Evolutionary conservation across 2,797 vertebrate species (phyloP).

Genomic region (Salmo trutta): DNA sequence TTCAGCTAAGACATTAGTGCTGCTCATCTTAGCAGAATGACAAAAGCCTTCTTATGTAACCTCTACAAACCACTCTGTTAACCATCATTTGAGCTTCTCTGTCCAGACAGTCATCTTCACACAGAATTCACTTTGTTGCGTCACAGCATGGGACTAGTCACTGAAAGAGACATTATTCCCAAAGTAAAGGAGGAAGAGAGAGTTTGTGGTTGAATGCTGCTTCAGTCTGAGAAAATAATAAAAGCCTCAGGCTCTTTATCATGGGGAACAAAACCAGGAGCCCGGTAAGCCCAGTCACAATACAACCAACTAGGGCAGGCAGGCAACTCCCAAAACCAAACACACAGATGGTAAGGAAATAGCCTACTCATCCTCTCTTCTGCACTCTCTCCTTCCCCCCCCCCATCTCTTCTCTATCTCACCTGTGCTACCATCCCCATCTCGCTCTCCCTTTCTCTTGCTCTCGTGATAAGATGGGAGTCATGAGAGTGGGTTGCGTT

Average conservation of each 20-base stretch:
- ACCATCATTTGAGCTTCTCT: constrained; percentile 39
- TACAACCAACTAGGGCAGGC: constrained; percentile 3
- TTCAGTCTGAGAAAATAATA: neutral
- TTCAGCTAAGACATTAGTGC: constrained; percentile 47
- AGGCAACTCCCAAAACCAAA: constrained; percentile 11
- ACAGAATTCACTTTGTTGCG: neutral
- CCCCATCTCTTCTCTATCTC: too few relatives aligned
- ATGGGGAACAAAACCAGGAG: neutral
- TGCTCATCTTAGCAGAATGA: constrained; percentile 50
- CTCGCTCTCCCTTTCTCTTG: neutral
- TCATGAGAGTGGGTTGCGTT: neutral
- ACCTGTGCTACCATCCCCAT: neutral
- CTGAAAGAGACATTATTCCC: neutral
- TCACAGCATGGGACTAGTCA: neutral
- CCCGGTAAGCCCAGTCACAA: neutral
- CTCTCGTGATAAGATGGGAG: neutral
- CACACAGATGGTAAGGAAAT: neutral
- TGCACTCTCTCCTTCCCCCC: neutral
- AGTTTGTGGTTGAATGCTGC: constrained; percentile 1
- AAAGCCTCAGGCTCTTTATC: neutral
- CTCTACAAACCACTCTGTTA: constrained; percentile 45
- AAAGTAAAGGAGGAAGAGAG: neutral
- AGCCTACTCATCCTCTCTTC: neutral
- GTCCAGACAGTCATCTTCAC: neutral
- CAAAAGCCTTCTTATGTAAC: constrained; percentile 67